A percentile compares a stretch with the other conserved stretches of the same genome.
Conservation (phyloP, 1,140 invertebrate genomes). For the Vollenhovia emeryi region DNA sequence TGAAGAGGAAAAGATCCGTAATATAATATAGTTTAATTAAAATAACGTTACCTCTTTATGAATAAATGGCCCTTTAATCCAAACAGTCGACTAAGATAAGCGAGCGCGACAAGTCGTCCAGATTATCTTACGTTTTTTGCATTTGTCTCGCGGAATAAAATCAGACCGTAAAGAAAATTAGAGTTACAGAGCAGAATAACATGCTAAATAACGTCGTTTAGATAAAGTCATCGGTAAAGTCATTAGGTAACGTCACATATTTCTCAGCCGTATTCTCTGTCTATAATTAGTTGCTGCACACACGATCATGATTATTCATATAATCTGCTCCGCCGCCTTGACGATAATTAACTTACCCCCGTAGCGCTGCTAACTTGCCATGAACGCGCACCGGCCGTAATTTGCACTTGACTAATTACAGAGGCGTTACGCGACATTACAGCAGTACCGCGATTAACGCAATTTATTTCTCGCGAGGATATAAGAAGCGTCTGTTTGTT, state of each 20-base stretch:
- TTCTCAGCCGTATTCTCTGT: neutral
- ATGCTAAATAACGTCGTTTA: neutral
- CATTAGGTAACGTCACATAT: neutral
- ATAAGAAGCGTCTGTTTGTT: neutral
- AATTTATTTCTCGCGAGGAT: neutral
- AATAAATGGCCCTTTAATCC: neutral
- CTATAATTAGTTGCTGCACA: slow-evolving; percentile 14
- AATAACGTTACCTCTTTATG: neutral
- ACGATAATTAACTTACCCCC: slow-evolving; percentile 39
- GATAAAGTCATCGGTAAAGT: neutral
- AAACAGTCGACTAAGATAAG: neutral
- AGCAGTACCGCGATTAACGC: neutral
- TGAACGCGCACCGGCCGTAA: slow-evolving; percentile 26
- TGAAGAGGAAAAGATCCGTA: neutral
- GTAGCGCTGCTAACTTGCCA: slow-evolving; percentile 3
- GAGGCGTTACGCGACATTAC: slow-evolving; percentile 11
- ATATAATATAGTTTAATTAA: neutral
- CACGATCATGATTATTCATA: slow-evolving; percentile 30
- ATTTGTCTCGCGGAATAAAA: neutral
- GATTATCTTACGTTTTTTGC: neutral
- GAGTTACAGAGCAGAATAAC: neutral
- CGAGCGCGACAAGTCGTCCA: neutral
- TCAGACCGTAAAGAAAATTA: neutral
- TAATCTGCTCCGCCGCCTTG: neutral
- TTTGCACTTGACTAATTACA: slow-evolving; percentile 40